phyloP scores from a whole-genome alignment of 2,113 vertebrate species.

The Grammatotria lemairii region DNA sequence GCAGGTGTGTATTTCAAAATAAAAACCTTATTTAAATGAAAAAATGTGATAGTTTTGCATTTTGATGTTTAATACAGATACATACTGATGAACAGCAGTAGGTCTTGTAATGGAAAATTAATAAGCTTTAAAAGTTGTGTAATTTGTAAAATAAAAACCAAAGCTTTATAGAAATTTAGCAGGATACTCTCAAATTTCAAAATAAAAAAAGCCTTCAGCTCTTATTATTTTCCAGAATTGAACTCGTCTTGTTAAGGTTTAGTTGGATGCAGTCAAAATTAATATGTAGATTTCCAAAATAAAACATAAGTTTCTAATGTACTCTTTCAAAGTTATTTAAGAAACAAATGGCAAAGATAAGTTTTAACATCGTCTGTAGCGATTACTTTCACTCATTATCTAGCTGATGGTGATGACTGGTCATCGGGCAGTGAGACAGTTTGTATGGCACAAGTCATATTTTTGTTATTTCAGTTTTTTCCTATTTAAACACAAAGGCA shows the following conservation, averaged over 20 bases:
- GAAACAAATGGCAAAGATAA: background rate
- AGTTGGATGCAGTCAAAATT: background rate
- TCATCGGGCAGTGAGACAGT: background rate
- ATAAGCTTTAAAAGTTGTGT: background rate
- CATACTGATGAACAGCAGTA: background rate
- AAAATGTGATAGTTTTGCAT: background rate
- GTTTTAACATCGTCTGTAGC: rapidly evolving
- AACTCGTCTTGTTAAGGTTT: background rate
- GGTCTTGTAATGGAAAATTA: background rate
- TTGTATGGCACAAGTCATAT: background rate
- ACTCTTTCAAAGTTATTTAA: background rate
- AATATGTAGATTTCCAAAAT: background rate
- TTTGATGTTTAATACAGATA: background rate
- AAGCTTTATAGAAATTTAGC: background rate
- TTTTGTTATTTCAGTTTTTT: background rate
- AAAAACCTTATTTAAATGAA: background rate
- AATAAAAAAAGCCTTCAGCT: background rate
- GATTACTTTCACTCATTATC: background rate
- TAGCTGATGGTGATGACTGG: background rate
- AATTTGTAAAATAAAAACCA: background rate
- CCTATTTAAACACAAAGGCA: background rate
- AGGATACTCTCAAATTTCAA: background rate
- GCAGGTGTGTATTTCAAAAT: constrained; percentile 16
- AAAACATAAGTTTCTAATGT: background rate
- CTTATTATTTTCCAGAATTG: background rate